A percentile compares a stretch with the other conserved stretches of the same genome.
phyloP scores from a whole-genome alignment of 2,113 vertebrate species.

The Otocyon megalotis region DNA sequence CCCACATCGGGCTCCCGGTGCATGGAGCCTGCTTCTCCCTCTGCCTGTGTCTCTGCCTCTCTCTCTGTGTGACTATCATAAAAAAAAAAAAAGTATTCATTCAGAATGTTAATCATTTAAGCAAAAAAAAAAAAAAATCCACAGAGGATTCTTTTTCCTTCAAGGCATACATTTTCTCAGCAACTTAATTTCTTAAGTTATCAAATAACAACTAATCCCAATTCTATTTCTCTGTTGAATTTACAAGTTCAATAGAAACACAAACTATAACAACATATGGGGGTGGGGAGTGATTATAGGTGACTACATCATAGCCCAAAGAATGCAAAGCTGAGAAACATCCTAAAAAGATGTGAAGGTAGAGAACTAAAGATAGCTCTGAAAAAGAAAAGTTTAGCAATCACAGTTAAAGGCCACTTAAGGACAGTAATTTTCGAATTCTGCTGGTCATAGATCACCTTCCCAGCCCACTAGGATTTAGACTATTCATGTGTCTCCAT shows the following conservation, averaged over 20 bases:
- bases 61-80: too few species aligned
- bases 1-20: too few species aligned
- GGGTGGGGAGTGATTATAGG: neutral
- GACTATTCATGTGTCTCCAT: neutral
- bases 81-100: too few species aligned
- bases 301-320: neutral
- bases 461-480: neutral
- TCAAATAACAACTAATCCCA: neutral
- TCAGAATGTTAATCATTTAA: neutral
- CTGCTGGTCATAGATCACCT: neutral
- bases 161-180: neutral
- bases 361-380: neutral
- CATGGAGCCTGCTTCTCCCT: too few species aligned
- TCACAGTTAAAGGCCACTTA: neutral
- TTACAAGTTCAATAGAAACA: neutral
- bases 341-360: neutral
- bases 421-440: neutral
- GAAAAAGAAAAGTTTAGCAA: neutral
- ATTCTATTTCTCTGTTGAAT: neutral
- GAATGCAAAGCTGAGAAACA: neutral
- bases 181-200: conserved; percentile 23
- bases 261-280: neutral
- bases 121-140: neutral
- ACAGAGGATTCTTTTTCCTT: neutral
- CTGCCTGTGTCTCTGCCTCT: too few species aligned